phyloP scores from a whole-genome alignment of 1,140 invertebrate species.

The Zaprionus kolodkinae region DNA sequence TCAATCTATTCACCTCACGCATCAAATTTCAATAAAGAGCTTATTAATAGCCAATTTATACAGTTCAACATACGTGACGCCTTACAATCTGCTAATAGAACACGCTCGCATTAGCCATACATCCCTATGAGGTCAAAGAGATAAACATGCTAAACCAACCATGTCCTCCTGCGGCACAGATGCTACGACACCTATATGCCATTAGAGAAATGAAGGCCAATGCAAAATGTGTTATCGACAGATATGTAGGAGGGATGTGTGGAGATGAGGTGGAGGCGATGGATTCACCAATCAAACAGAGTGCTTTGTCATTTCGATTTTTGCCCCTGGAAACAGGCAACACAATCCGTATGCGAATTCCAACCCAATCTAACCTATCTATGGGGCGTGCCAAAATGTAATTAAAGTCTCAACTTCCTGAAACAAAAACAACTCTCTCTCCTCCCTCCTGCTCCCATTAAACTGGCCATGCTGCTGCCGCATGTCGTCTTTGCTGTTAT shows the following conservation, averaged over 20 bases:
- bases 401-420: conserved; percentile 50
- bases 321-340: conserved; percentile 23
- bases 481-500: conserved; percentile 30
- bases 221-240: conserved; percentile 32
- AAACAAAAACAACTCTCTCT: not conserved
- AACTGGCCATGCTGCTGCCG: not conserved
- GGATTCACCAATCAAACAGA: conserved; percentile 47
- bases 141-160: conserved; percentile 45
- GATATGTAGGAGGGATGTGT: not conserved
- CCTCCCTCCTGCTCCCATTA: not conserved
- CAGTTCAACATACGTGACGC: conserved; percentile 3
- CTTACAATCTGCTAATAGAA: conserved; percentile 31
- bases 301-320: conserved; percentile 39
- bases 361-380: not conserved
- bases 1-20: not conserved
- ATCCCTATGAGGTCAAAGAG: not conserved
- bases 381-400: conserved; percentile 53
- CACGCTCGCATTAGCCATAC: conserved; percentile 15
- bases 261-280: not conserved
- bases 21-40: not conserved
- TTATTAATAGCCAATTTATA: conserved; percentile 22
- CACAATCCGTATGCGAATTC: conserved; percentile 24
- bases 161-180: conserved; percentile 12
- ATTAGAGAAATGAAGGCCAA: conserved; percentile 40
- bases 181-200: conserved; percentile 21